Conservation (phyloP, 2,113 vertebrate species). For the Leuciscus idus region DNA sequence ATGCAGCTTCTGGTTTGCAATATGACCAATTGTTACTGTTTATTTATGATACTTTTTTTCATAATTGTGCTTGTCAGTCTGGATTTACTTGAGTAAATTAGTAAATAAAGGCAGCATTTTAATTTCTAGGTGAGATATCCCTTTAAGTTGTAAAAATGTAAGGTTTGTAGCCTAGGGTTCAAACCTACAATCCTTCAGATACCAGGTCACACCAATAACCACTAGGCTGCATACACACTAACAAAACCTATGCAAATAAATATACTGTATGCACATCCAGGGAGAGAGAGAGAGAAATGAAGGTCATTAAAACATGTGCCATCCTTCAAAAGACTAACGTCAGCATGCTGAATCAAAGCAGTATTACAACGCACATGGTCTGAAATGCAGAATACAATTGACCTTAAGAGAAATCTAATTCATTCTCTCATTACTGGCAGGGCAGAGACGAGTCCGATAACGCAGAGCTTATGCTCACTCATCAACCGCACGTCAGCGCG, state of each 20-base stretch:
- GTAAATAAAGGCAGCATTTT: not conserved
- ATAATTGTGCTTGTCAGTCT: not conserved
- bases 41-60: not conserved
- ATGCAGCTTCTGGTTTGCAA: not conserved
- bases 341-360: constrained; percentile 22
- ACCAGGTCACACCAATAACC: not conserved
- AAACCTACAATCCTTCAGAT: not conserved
- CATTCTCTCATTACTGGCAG: constrained; percentile 43
- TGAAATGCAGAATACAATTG: constrained; percentile 39
- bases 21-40: not conserved
- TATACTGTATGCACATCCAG: constrained; percentile 19
- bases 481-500: constrained; percentile 45
- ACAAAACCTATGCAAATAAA: not conserved
- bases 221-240: not conserved
- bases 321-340: constrained; percentile 34
- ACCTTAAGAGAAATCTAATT: constrained; percentile 54
- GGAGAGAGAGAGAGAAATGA: not conserved
- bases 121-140: not conserved
- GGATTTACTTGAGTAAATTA: not conserved
- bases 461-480: constrained; percentile 51
- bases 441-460: constrained; percentile 49
- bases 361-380: constrained; percentile 3
- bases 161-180: not conserved
- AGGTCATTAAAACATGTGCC: constrained; percentile 19
- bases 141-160: not conserved